Conservation (phyloP, 2,888 invertebrate species). For the Rhorus exstirpatorius region DNA sequence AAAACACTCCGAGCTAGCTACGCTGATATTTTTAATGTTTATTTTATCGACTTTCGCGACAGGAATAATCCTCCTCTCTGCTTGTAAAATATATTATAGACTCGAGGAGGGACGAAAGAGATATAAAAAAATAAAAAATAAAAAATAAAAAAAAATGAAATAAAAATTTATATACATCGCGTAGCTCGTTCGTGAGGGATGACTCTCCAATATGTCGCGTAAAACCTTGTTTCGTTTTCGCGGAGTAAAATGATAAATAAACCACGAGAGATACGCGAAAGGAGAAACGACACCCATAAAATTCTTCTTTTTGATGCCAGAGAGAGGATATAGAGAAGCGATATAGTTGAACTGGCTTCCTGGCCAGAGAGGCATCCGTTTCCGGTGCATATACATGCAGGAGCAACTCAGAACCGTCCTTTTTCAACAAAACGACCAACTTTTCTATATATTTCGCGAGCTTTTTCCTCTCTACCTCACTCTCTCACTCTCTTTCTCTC, state of each 20-base stretch:
- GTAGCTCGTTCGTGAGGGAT: slow-evolving; percentile 10
- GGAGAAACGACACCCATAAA: slow-evolving; percentile 49
- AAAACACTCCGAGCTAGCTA: neutral
- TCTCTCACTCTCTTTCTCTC: no score
- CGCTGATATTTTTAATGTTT: slow-evolving; percentile 2
- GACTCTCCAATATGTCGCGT: slow-evolving; percentile 43
- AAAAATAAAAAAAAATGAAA: neutral
- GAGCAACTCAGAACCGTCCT: neutral
- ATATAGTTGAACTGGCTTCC: slow-evolving; percentile 28
- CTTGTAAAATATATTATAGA: neutral
- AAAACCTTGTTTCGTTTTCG: slow-evolving; percentile 49
- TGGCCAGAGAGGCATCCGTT: slow-evolving; percentile 54
- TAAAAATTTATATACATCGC: slow-evolving; percentile 15
- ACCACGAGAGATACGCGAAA: slow-evolving; percentile 26
- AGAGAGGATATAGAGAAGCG: neutral
- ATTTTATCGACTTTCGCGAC: neutral
- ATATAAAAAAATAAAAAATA: neutral
- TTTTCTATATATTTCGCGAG: neutral
- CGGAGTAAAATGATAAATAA: slow-evolving; percentile 47
- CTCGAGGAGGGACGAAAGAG: neutral
- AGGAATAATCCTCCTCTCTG: slow-evolving; percentile 24
- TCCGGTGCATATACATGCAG: slow-evolving; percentile 45
- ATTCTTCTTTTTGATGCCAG: slow-evolving; percentile 31
- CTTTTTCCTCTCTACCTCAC: no score
- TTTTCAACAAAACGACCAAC: slow-evolving; percentile 5